phyloP scores from a whole-genome alignment of 1,140 invertebrate species.

The Diprion similis region DNA sequence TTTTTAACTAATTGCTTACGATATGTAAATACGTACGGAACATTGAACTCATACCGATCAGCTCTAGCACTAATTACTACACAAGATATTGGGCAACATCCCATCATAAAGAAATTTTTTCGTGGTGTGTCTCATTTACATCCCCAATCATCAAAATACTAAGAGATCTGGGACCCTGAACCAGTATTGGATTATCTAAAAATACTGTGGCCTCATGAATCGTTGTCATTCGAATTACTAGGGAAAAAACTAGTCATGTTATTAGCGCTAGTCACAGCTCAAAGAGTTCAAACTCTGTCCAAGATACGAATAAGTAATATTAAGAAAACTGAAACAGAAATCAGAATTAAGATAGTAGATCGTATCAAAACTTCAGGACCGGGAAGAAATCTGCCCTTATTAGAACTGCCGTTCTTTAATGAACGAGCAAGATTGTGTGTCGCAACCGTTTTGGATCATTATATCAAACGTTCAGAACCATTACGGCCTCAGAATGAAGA shows the following conservation, averaged over 20 bases:
- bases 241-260: slow-evolving; percentile 31
- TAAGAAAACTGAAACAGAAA: neutral
- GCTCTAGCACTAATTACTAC: slow-evolving; percentile 33
- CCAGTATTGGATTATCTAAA: slow-evolving; percentile 36
- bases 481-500: slow-evolving; percentile 15
- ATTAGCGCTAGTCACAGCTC: neutral
- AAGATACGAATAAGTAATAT: slow-evolving; percentile 32
- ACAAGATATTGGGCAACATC: slow-evolving; percentile 30
- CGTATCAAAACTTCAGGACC: slow-evolving; percentile 31
- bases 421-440: slow-evolving; percentile 28
- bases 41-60: slow-evolving; percentile 32
- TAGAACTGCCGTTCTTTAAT: slow-evolving; percentile 26
- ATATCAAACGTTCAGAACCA: slow-evolving; percentile 25
- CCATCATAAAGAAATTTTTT: slow-evolving; percentile 33
- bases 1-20: slow-evolving; percentile 22
- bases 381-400: slow-evolving; percentile 29
- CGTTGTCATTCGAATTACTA: slow-evolving; percentile 22
- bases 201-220: slow-evolving; percentile 21
- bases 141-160: slow-evolving; percentile 39
- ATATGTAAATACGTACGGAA: slow-evolving; percentile 34
- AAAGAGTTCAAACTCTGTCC: neutral
- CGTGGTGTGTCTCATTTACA: slow-evolving; percentile 35
- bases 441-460: slow-evolving; percentile 18
- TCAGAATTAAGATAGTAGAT: slow-evolving; percentile 19
- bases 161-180: slow-evolving; percentile 38